Conservation (phyloP, 2,113 vertebrate genomes). For the Menura novaehollandiae region DNA sequence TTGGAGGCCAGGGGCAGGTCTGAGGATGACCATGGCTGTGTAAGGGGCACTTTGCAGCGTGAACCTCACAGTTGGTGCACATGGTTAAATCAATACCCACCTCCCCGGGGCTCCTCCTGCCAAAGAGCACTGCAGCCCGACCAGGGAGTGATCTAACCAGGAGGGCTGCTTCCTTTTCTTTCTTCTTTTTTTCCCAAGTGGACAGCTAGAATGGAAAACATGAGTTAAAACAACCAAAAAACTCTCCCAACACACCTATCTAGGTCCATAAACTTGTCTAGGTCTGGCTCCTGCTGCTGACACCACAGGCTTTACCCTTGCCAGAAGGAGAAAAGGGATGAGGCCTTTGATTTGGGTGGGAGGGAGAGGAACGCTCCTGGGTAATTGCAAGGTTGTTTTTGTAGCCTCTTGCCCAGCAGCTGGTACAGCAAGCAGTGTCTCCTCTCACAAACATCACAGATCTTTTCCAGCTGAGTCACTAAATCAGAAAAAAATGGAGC, state of each 20-base stretch:
- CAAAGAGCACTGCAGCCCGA: fast-evolving
- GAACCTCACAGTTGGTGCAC: not conserved
- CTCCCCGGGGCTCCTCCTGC: not conserved
- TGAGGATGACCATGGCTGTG: not conserved
- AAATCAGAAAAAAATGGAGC: not conserved
- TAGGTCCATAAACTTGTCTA: not conserved
- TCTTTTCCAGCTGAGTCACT: slow-evolving; percentile 54
- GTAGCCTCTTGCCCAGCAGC: not conserved
- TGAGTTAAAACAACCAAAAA: not conserved
- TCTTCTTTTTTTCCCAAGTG: not conserved
- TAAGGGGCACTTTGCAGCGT: not conserved
- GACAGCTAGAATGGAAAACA: not conserved
- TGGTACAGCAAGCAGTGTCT: not conserved
- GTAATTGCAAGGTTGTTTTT: not conserved
- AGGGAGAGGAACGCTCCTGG: not conserved
- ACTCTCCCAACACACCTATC: not conserved
- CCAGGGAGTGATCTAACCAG: not conserved
- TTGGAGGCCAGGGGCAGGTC: not conserved
- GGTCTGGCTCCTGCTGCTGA: not conserved
- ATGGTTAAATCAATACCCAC: not conserved
- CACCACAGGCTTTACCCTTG: not conserved
- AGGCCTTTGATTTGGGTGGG: not conserved
- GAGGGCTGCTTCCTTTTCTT: not conserved
- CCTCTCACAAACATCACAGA: not conserved
- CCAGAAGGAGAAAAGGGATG: not conserved